Evolutionary conservation across 2,797 vertebrate genomes (phyloP).

Genomic region (Enteromius fasciolatus): DNA sequence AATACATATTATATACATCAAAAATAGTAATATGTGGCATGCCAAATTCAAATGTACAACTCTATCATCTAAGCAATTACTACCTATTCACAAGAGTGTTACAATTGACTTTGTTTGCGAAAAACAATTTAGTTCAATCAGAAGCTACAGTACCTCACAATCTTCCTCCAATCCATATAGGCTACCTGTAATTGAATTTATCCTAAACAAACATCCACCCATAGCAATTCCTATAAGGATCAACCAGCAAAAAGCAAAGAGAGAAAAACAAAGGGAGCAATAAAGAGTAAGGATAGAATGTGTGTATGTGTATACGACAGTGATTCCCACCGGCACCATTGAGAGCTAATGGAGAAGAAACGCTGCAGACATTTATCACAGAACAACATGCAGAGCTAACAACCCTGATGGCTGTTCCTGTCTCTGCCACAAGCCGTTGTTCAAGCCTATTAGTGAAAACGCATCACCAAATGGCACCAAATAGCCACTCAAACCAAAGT

Average conservation of each 20-base stretch:
- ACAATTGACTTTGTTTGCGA: neutral
- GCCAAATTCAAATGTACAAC: neutral
- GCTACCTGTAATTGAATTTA: neutral
- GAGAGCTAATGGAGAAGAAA: conserved; percentile 55
- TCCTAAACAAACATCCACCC: conserved; percentile 4
- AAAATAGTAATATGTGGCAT: neutral
- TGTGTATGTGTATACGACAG: conserved; percentile 7
- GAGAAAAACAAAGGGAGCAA: neutral
- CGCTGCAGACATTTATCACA: conserved; percentile 26
- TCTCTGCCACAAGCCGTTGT: conserved; percentile 8
- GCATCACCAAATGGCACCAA: conserved; percentile 20
- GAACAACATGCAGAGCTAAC: conserved; percentile 29
- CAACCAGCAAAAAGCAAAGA: neutral
- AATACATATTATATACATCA: neutral
- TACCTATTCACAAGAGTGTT: neutral
- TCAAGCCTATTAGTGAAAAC: conserved; percentile 27
- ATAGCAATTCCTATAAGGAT: neutral
- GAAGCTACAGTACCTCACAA: neutral
- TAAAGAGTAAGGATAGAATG: neutral
- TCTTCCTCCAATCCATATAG: neutral
- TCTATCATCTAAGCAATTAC: neutral
- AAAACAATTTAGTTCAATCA: neutral
- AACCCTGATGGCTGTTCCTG: conserved; percentile 23
- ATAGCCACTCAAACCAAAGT: conserved; percentile 31
- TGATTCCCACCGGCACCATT: conserved; percentile 55